Evolutionary conservation across 1,140 invertebrate species (phyloP), one percentile per base, ranked within the genome.

Genomic region (Aphaenogaster floridana): DNA sequence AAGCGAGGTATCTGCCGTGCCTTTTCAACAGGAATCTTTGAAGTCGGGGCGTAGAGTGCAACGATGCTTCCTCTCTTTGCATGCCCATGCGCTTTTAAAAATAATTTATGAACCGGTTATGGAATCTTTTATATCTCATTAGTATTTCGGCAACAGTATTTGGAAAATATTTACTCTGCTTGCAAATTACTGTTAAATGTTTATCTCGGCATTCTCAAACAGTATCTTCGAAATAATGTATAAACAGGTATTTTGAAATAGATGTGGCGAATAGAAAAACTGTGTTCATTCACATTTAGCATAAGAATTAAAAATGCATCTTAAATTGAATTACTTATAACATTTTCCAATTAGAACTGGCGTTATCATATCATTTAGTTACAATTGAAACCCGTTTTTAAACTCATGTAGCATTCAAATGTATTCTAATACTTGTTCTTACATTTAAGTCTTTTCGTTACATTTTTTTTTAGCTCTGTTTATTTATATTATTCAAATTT

Each of bases 21-120:
- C 54, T 74, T 74, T 74, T 72, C 54, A 83, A 61, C 80, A 28
- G 36, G 54, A 76, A 74, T 76, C 54, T 84, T 63, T 68, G 68
- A 59, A 34, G 21, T 59, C 39, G 39, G 11, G 2, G 28, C 54
- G 21, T 28, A 66, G 39, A 13, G 39, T 5, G 21, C 39, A n/a
- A 59, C 42, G 42, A n/a, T 13, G 42, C 28, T 36, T 28, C 13
- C 7, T 39, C 42, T 39, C 13, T 84, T 48, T 61, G 28, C n/a
- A 21, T 13, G 34, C 39, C 13, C 15, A 8, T 45, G 36, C 11
- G 39, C 13, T 50, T 3, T 3, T 45, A 45, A 15, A 50, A 74
- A 84, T 74, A 61, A 84, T 84, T 83, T 76, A 84, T 61, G 28
- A 13, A 61, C 13, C 34, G 80, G 8, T 45, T 48, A 50, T 61